These are phyloP conservation scores for Melanophora roralis DNA, from an alignment of 2,888 invertebrate genomes.

Conservation along the genomic window DNA sequence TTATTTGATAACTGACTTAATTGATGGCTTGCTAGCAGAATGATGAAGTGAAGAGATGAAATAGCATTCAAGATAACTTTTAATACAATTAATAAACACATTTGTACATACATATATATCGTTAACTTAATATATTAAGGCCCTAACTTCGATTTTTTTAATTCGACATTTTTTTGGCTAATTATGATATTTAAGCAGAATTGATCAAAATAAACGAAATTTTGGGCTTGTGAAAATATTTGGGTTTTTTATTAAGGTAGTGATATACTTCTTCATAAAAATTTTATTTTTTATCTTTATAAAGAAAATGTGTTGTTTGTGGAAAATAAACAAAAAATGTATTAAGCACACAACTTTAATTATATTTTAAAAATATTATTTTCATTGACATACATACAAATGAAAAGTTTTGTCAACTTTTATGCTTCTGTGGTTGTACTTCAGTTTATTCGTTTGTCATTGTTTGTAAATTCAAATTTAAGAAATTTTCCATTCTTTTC, in stretches of 20 bases:
- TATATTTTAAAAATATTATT: slow-evolving; percentile 53
- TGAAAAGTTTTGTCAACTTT: slow-evolving; percentile 40
- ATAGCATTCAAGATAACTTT: slow-evolving; percentile 55
- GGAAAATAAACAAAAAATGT: background rate
- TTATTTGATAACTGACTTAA: slow-evolving; percentile 29
- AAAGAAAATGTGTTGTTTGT: slow-evolving; percentile 46
- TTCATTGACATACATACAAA: background rate
- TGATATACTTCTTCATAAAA: too few relatives aligned
- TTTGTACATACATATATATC: slow-evolving; percentile 46
- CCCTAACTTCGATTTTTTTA: too few relatives aligned
- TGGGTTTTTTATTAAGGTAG: too few relatives aligned
- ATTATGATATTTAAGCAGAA: too few relatives aligned
- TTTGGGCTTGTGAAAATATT: too few relatives aligned
- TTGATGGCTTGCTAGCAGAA: slow-evolving; percentile 2
- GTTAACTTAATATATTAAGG: too few relatives aligned
- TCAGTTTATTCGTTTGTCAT: slow-evolving; percentile 26
- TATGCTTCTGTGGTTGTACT: slow-evolving; percentile 35
- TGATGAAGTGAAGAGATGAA: slow-evolving; percentile 12
- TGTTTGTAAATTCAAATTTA: slow-evolving; percentile 38
- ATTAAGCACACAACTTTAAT: slow-evolving; percentile 16
- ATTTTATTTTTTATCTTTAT: slow-evolving; percentile 47
- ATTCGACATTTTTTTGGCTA: too few relatives aligned
- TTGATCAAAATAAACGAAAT: too few relatives aligned
- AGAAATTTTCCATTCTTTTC: slow-evolving; percentile 39
- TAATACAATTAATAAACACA: slow-evolving; percentile 56